Evolutionary conservation across 2,113 vertebrate genomes (phyloP), one percentile per base, ranked within the genome.

Genomic region (Stigmatopora argus): DNA sequence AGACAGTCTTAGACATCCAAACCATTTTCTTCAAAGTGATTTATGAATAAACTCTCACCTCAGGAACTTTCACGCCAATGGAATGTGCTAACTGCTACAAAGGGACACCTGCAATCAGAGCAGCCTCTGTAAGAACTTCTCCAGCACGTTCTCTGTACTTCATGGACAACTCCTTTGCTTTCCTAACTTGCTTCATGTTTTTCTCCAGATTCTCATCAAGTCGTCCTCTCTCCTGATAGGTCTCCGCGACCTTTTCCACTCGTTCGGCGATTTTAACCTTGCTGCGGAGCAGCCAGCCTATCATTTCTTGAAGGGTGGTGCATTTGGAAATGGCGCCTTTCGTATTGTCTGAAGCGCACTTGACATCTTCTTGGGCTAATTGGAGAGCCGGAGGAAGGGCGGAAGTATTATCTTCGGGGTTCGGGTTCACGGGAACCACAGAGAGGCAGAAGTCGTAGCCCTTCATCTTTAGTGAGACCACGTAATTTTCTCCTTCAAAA

Each of bases 391-490:
- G 73, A 63, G 92, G 86, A 18, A 86, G 35, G 0, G 47, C 58
- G 11, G 66, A 21, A 4, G 66, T 67, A 9, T 80, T 56, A 13
- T 8, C 3, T 0, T 79, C 21, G 5, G 78, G 56, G 0, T 68
- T 48, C 64, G 83, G 72, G 4, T 49, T 70, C 63, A 80, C 38
- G 19, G 75, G 78, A 48, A 90, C 74, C 46, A 78, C 51, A 8
- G 7, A 72, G 9, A 94, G 86, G 0, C 69, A 82, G 85, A 94
- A 93, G 13, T 87, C 83, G 26, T 83, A 92, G 67, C 87, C 81
- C 55, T 90, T 84, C 66, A 90, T 49, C 21, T 73, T 74, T 44
- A 93, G 79, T 72, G 83, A 84, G 71, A 87, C 58, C 5, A 62
- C 64, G 70, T 56, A 83, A 38, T 69, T 72, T 65, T 75, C 83